A percentile compares a stretch with the other conserved stretches of the same genome.
Evolutionary conservation across 2,888 invertebrate species (phyloP).

Genomic region (Eucriotettix oculatus): DNA sequence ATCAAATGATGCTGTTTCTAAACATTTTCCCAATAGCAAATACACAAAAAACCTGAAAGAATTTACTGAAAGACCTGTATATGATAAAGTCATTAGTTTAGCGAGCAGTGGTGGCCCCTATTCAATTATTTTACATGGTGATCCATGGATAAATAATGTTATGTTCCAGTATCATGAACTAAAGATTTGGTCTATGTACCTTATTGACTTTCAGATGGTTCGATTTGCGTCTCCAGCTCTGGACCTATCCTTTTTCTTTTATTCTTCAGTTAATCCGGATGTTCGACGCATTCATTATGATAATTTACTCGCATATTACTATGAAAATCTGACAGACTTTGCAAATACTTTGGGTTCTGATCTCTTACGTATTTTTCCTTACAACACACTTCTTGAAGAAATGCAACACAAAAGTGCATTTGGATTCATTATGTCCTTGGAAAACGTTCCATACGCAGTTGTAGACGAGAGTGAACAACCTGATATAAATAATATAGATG

Average conservation of each 20-base stretch:
- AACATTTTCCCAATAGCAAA: conserved; percentile 39
- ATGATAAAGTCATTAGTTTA: conserved; percentile 27
- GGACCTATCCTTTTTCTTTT: conserved; percentile 4
- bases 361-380: conserved; percentile 35
- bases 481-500: conserved; percentile 37
- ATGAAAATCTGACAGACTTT: conserved; percentile 34
- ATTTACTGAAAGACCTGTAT: conserved; percentile 22
- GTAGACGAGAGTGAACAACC: conserved; percentile 38
- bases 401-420: conserved; percentile 36
- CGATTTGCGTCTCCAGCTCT: conserved; percentile 20
- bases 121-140: conserved; percentile 49
- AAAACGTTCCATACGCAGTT: conserved; percentile 38
- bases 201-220: conserved; percentile 55
- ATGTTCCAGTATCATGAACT: conserved; percentile 29
- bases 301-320: conserved; percentile 39
- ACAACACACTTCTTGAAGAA: conserved; percentile 33
- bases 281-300: conserved; percentile 40
- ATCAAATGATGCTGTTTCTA: conserved; percentile 43
- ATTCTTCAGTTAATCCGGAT: conserved; percentile 24
- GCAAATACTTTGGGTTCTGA: conserved; percentile 42
- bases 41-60: conserved; percentile 38
- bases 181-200: conserved; percentile 29
- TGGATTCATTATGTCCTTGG: conserved; percentile 41
- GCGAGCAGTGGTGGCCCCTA: conserved; percentile 20
- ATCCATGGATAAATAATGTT: conserved; percentile 60